A percentile compares a stretch with the other conserved stretches of the same genome.
These are phyloP conservation scores for Trachymyrmex septentrionalis DNA, from an alignment of 1,140 invertebrate genomes.

Conservation along the genomic window DNA sequence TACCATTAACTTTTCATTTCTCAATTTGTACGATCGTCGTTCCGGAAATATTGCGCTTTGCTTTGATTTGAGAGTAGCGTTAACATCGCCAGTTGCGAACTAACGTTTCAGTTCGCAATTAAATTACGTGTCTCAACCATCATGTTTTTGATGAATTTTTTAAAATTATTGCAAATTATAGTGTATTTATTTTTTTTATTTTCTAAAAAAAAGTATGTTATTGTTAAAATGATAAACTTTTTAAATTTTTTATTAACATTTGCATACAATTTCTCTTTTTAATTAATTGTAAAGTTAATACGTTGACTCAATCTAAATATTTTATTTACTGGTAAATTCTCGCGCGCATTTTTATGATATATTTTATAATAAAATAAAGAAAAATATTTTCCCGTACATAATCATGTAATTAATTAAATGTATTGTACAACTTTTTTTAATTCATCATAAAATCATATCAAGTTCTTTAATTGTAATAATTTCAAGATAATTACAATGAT, in stretches of 20 bases:
- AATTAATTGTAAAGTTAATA: not conserved
- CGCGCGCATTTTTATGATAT: not conserved
- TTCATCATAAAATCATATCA: not conserved
- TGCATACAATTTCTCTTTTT: not conserved
- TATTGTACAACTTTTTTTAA: not conserved
- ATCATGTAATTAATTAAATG: slow-evolving; percentile 1
- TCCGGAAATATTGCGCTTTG: slow-evolving; percentile 29
- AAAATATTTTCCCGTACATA: not conserved
- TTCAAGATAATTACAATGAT: not conserved
- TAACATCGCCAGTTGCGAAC: slow-evolving; percentile 13
- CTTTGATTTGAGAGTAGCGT: slow-evolving; percentile 6
- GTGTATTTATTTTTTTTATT: not conserved
- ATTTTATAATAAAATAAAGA: slow-evolving; percentile 13
- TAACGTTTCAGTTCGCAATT: slow-evolving; percentile 2
- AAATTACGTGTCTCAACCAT: not conserved
- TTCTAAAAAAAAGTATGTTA: not conserved
- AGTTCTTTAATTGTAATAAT: not conserved
- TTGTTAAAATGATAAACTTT: not conserved
- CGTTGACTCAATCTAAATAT: not conserved
- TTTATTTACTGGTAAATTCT: not conserved
- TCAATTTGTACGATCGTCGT: slow-evolving; percentile 22
- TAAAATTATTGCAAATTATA: not conserved
- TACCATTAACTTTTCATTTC: slow-evolving; percentile 25
- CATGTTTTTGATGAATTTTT: slow-evolving; percentile 6
- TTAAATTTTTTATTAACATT: not conserved